Conservation (phyloP, 2,113 vertebrate species). For the Leptosomus discolor region DNA sequence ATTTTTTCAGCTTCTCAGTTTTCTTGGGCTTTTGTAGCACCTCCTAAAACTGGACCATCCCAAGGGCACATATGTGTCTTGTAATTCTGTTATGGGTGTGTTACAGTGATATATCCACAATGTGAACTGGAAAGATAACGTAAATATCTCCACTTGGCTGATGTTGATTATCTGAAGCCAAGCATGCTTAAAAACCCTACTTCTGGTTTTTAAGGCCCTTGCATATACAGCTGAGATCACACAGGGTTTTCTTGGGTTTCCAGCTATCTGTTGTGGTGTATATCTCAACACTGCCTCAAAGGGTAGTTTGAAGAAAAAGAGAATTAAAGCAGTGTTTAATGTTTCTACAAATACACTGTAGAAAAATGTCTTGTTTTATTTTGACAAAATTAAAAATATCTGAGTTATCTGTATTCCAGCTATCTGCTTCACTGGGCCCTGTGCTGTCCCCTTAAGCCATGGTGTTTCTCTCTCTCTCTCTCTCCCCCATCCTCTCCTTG, state of each 20-base stretch:
- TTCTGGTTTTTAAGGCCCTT: not conserved
- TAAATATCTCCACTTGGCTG: not conserved
- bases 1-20: not conserved
- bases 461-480: not conserved
- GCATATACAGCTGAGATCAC: not conserved
- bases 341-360: not conserved
- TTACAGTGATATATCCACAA: fast-evolving
- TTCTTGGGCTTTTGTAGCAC: not conserved
- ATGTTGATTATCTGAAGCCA: not conserved
- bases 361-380: not conserved
- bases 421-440: not conserved
- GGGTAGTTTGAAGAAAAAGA: not conserved
- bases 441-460: not conserved
- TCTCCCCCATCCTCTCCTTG: not conserved
- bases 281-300: not conserved
- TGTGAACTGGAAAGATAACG: not conserved
- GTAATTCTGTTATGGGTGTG: not conserved
- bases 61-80: not conserved
- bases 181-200: not conserved
- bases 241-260: not conserved
- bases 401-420: not conserved
- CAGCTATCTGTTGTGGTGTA: not conserved
- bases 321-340: not conserved
- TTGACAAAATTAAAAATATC: not conserved
- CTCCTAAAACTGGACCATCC: not conserved